Conservation (phyloP, 2,113 vertebrate species). For the Corynorhinus townsendii region DNA sequence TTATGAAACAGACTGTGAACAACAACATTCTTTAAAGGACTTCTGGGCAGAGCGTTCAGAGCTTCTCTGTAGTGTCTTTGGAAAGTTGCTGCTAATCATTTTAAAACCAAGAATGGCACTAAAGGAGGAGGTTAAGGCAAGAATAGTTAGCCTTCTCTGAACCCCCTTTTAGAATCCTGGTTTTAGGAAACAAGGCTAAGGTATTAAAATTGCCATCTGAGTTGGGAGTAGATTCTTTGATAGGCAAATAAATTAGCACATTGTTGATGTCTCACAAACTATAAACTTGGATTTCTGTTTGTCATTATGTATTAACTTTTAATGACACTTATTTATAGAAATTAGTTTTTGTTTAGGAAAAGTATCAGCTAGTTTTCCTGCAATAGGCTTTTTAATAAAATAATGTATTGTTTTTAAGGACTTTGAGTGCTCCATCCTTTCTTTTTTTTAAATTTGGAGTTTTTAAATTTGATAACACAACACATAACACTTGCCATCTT, state of each 20-base stretch:
- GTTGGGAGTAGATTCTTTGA: background rate
- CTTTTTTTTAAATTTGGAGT: background rate
- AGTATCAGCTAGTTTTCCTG: conserved; percentile 1
- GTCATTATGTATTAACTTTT: background rate
- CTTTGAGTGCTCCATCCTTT: background rate
- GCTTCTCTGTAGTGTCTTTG: conserved; percentile 24
- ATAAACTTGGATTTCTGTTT: conserved; percentile 25
- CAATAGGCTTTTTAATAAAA: conserved; percentile 29
- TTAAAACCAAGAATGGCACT: background rate
- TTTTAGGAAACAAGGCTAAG: conserved; percentile 25
- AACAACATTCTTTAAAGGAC: background rate
- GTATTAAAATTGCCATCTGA: background rate
- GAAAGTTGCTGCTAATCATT: conserved; percentile 24
- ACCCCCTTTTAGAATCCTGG: background rate
- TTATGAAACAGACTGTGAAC: background rate
- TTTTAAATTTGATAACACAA: conserved; percentile 39
- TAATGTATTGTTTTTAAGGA: background rate
- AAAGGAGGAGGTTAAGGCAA: background rate
- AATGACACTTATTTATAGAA: conserved; percentile 17
- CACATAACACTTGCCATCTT: background rate
- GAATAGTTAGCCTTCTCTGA: background rate
- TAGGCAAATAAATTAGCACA: background rate
- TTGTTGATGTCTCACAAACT: background rate
- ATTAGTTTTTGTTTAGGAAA: conserved; percentile 27
- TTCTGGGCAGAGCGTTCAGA: conserved; percentile 32